Conservation (phyloP, 2,797 vertebrate genomes). For the Hydrocynus forskahlii region DNA sequence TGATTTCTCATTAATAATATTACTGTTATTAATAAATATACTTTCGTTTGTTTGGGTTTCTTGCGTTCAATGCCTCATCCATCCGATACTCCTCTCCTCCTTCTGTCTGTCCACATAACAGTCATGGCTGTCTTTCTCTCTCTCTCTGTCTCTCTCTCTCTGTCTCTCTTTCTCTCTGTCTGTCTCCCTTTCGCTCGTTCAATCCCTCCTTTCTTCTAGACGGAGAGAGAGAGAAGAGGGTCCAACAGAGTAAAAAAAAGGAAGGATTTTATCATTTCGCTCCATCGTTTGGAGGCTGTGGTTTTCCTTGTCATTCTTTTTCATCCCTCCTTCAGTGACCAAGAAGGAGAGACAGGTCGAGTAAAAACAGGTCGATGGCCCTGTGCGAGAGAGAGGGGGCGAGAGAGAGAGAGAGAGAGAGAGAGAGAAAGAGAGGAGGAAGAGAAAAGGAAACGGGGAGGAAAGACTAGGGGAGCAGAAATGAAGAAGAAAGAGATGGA, state of each 20-base stretch:
- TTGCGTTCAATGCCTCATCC: slow-evolving; percentile 31
- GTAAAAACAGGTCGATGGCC: slow-evolving; percentile 47
- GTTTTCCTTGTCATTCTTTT: slow-evolving; percentile 25
- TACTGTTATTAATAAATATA: slow-evolving; percentile 59
- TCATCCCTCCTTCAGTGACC: slow-evolving; percentile 3
- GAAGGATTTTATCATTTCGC: slow-evolving; percentile 27
- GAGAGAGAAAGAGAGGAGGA: slow-evolving; percentile 47
- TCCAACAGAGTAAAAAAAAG: slow-evolving; percentile 54
- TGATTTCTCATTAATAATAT: slow-evolving; percentile 50
- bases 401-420: slow-evolving; percentile 32
- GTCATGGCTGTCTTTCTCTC: slow-evolving; percentile 51
- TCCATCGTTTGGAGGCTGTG: slow-evolving; percentile 20
- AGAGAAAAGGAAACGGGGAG: slow-evolving; percentile 63
- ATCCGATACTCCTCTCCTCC: slow-evolving; percentile 44
- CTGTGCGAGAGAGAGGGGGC: slow-evolving; percentile 20
- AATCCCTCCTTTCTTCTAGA: slow-evolving; percentile 48
- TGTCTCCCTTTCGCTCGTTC: no score
- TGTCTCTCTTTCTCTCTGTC: no score
- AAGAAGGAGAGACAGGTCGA: slow-evolving; percentile 1
- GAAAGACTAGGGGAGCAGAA: slow-evolving; percentile 64
- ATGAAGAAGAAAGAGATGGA: slow-evolving; percentile 54
- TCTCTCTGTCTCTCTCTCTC: slow-evolving; percentile 31
- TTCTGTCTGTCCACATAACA: slow-evolving; percentile 26
- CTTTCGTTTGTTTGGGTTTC: slow-evolving; percentile 33
- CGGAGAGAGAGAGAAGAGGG: slow-evolving; percentile 56